phyloP scores from a whole-genome alignment of 2,888 invertebrate genomes.

The Aricia artaxerxes region DNA sequence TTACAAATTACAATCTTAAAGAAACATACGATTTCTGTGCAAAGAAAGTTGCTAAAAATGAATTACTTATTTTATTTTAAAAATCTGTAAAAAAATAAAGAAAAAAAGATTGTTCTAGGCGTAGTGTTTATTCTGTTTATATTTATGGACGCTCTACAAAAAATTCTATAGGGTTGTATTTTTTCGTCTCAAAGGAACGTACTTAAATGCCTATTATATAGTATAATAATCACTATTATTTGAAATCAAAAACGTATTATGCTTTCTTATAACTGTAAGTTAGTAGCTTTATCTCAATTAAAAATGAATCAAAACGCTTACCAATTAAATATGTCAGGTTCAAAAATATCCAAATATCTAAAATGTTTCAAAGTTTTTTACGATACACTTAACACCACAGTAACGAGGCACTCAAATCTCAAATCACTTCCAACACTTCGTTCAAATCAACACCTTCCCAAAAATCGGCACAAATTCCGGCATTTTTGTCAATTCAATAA shows the following conservation, averaged over 20 bases:
- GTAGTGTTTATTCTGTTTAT: too few relatives aligned
- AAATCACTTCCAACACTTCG: slow-evolving; percentile 28
- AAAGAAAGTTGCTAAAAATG: too few relatives aligned
- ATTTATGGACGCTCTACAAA: too few relatives aligned
- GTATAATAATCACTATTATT: background rate
- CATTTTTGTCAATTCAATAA: slow-evolving; percentile 9
- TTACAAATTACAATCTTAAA: too few relatives aligned
- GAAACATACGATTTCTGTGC: too few relatives aligned
- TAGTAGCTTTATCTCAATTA: background rate
- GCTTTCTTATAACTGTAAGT: background rate
- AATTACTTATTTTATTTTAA: too few relatives aligned
- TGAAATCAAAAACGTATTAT: background rate
- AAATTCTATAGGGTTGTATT: too few relatives aligned
- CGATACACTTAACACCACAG: slow-evolving; percentile 31
- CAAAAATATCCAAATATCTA: background rate
- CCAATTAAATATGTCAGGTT: background rate
- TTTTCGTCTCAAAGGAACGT: too few relatives aligned
- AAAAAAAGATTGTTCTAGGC: too few relatives aligned
- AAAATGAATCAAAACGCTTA: background rate
- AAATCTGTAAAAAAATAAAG: too few relatives aligned
- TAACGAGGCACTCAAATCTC: slow-evolving; percentile 19
- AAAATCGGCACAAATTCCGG: slow-evolving; percentile 17
- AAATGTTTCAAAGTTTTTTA: slow-evolving; percentile 8
- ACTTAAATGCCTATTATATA: too few relatives aligned
- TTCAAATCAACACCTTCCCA: slow-evolving; percentile 27